These are phyloP conservation scores for Parambassis ranga DNA, from an alignment of 2,797 vertebrate genomes.

Conservation along the genomic window DNA sequence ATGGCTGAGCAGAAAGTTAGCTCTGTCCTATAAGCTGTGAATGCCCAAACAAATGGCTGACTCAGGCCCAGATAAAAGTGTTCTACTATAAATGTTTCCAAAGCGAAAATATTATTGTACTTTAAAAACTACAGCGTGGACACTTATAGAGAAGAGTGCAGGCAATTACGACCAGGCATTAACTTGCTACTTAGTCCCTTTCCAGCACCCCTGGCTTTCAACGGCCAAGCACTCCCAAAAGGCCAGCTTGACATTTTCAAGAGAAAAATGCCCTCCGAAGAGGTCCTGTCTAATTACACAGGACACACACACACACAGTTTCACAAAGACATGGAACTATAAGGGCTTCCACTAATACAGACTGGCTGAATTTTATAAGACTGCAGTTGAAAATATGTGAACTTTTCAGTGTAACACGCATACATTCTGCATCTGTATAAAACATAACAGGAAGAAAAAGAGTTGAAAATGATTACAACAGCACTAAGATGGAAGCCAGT, in stretches of 20 bases:
- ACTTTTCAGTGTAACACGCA: background rate
- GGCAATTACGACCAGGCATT: constrained; percentile 62
- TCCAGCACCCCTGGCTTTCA: constrained; percentile 60
- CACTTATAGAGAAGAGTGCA: constrained; percentile 40
- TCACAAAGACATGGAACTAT: background rate
- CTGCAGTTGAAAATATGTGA: background rate
- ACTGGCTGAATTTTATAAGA: background rate
- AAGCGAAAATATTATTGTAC: constrained; percentile 32
- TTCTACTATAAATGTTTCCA: constrained; percentile 17
- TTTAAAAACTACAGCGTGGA: constrained; percentile 5
- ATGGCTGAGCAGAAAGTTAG: background rate
- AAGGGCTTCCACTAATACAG: background rate
- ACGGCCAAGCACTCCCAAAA: constrained; percentile 72
- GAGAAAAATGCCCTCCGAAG: constrained; percentile 69
- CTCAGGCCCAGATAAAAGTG: background rate
- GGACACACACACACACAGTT: constrained; percentile 33
- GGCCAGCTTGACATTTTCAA: constrained; percentile 80
- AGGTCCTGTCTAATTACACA: constrained; percentile 71
- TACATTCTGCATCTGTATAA: background rate
- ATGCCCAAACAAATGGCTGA: background rate
- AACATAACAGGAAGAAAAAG: background rate
- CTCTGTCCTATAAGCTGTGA: background rate
- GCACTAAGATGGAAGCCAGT: constrained; percentile 4
- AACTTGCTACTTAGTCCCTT: constrained; percentile 52
- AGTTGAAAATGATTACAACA: constrained; percentile 8